Evolutionary conservation across 2,888 invertebrate species (phyloP), one percentile per base, ranked within the genome.

Genomic region (Allacma fusca): DNA sequence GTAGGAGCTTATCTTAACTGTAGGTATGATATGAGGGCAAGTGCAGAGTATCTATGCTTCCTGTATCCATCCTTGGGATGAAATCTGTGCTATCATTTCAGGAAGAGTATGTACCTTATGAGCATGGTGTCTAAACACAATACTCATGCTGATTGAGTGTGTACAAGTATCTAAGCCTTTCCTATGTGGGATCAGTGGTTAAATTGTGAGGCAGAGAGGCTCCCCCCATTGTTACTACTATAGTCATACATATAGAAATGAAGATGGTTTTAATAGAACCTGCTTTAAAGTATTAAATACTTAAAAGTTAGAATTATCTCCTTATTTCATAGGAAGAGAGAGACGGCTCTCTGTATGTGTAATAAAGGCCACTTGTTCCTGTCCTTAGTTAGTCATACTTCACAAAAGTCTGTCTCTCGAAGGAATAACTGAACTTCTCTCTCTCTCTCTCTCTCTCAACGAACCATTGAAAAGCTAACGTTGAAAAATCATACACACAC

Each of bases 181-280:
- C 65, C 19, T 57, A 50, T 69, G 50, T 34, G 40, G 21, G 50
- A 44, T 57, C 26, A 68, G 44, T 13, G 50, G 50, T 50, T 50
- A 50, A 50, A 19, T 50, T 50, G 67, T 72, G 23, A 59, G 68
- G 72, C 29, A 67, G 21, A 69, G 62, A 75, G 43, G 76, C 79
- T 34, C 80, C 80, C 79, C 69, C 70, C 81, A 78, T 81, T 79
- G 79, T 78, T 78, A 80, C 73, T 79, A n/a, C n/a, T n/a, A n/a
- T n/a, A n/a, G n/a, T n/a, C 81, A 81, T 75, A 79, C 79, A 76
- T 72, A 76, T 79, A 78, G 76, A 77, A 74, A 70, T 64, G 70
- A 70, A 76, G 57, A 69, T 62, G 78, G 67, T 64, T 79, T 75
- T 73, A 76, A 78, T 78, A 71, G 75, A 76, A 76, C 64, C 65